Conservation (phyloP, 2,113 vertebrate species). For the Mobula birostris region DNA sequence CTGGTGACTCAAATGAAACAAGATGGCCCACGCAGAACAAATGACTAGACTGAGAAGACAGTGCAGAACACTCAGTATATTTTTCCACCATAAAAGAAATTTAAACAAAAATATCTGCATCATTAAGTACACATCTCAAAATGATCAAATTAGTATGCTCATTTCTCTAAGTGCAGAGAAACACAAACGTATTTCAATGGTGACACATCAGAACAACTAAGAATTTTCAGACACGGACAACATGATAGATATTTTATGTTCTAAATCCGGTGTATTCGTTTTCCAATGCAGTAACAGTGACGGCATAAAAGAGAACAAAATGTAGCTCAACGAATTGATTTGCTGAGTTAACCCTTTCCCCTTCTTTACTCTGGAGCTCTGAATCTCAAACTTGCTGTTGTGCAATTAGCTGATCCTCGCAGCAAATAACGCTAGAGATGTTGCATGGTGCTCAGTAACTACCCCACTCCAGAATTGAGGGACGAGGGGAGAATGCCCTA, state of each 20-base stretch:
- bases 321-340: neutral
- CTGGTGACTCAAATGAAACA: constrained; percentile 61
- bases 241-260: neutral
- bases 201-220: neutral
- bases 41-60: constrained; percentile 45
- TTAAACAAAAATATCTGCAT: constrained; percentile 47
- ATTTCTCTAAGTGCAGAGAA: neutral
- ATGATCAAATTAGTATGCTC: neutral
- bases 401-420: neutral
- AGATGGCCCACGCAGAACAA: constrained; percentile 50
- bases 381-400: neutral
- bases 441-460: too few relatives aligned
- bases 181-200: neutral
- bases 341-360: neutral
- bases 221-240: neutral
- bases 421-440: too few relatives aligned
- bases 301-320: neutral
- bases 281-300: neutral
- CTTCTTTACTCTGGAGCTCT: neutral
- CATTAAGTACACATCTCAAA: constrained; percentile 40
- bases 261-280: neutral
- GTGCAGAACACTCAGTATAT: neutral
- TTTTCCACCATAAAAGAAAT: constrained; percentile 34
- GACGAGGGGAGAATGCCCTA: neutral
- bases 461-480: neutral